Evolutionary conservation across 2,113 vertebrate species (phyloP).

Genomic region (Caranx ignobilis): DNA sequence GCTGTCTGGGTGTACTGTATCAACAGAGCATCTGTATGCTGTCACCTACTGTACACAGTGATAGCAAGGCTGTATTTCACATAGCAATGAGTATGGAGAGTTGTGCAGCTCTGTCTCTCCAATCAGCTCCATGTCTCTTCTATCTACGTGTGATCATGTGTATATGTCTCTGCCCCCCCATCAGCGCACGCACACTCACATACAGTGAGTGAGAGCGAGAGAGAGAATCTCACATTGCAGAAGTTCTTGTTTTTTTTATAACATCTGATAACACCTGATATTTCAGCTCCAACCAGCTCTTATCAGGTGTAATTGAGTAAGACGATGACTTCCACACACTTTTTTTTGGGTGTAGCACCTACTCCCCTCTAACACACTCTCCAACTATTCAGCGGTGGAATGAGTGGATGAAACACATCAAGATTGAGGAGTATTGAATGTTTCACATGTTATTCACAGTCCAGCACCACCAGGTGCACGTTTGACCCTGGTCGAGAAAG

Average conservation of each 20-base stretch:
- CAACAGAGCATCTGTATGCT: slow-evolving; percentile 56
- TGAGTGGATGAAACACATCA: slow-evolving; percentile 25
- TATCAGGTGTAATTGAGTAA: slow-evolving; percentile 56
- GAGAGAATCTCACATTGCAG: neutral
- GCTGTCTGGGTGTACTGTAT: slow-evolving; percentile 64
- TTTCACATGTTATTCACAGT: slow-evolving; percentile 34
- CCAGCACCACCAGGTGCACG: slow-evolving; percentile 29
- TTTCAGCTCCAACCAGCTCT: slow-evolving; percentile 21
- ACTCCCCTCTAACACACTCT: slow-evolving; percentile 37
- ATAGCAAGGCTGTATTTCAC: slow-evolving; percentile 49
- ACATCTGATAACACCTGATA: slow-evolving; percentile 36
- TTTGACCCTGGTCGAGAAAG: slow-evolving; percentile 37
- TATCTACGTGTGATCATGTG: slow-evolving; percentile 36
- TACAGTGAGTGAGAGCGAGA: no score
- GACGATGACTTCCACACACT: slow-evolving; percentile 17
- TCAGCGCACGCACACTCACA: neutral
- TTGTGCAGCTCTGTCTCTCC: slow-evolving; percentile 8
- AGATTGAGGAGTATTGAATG: slow-evolving; percentile 18
- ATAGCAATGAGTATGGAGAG: slow-evolving; percentile 53
- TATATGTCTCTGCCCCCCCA: neutral
- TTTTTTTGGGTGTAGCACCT: slow-evolving; percentile 38
- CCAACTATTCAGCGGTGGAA: slow-evolving; percentile 40
- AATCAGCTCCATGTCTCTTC: slow-evolving; percentile 21
- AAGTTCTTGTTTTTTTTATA: slow-evolving; percentile 4
- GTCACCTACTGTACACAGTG: slow-evolving; percentile 59